phyloP scores from a whole-genome alignment of 2,797 vertebrate species.

The Staurois parvus region DNA sequence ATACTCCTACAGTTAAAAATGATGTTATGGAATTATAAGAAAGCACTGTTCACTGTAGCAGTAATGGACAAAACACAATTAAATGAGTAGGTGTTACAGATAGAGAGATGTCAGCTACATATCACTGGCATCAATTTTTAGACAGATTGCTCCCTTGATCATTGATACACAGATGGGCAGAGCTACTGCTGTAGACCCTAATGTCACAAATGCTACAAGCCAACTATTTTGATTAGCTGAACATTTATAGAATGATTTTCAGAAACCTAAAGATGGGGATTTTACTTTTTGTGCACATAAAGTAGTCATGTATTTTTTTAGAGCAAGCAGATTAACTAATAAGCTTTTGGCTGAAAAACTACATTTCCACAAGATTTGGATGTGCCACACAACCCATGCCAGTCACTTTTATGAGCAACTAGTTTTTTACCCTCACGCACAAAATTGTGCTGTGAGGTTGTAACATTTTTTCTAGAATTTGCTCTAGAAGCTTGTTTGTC shows the following conservation, averaged over 20 bases:
- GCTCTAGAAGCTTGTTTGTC: no score
- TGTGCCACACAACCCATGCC: no score
- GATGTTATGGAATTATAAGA: background rate
- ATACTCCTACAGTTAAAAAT: background rate
- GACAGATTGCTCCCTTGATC: constrained; percentile 51
- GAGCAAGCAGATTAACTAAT: background rate
- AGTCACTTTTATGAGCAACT: no score
- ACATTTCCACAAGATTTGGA: no score
- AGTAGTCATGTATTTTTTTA: background rate
- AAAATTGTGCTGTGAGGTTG: no score
- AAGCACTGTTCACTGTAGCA: background rate
- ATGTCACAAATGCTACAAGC: constrained; percentile 25
- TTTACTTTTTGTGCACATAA: background rate
- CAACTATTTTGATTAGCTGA: background rate
- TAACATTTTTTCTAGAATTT: no score
- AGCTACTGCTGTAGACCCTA: constrained; percentile 24
- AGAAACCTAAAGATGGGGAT: background rate
- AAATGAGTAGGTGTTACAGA: constrained; percentile 37
- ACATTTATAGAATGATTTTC: background rate
- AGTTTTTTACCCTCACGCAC: no score
- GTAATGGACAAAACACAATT: constrained; percentile 17
- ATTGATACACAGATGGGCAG: constrained; percentile 39
- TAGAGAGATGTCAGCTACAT: constrained; percentile 17
- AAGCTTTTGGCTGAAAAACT: no score
- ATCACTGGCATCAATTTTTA: constrained; percentile 25